phyloP scores from a whole-genome alignment of 2,888 invertebrate species.

The Dysmachus trigonus region DNA sequence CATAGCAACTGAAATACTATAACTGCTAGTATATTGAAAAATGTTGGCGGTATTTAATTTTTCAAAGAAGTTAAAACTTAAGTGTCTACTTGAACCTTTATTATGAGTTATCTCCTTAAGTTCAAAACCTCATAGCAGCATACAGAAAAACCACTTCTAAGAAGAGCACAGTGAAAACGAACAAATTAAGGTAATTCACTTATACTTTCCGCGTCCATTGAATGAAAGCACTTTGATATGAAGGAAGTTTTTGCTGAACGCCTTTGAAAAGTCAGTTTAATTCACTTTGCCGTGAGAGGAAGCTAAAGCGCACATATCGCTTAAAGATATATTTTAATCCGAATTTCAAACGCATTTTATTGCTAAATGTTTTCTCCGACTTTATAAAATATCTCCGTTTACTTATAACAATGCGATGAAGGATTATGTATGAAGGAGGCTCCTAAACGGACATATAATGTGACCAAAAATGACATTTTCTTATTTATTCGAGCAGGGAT shows the following conservation, averaged over 20 bases:
- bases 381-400: neutral
- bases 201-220: neutral
- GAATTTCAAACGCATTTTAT: neutral
- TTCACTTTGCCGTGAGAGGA: too few relatives aligned
- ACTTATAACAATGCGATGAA: neutral
- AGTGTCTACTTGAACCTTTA: constrained; percentile 15
- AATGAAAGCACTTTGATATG: constrained; percentile 18
- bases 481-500: too few relatives aligned
- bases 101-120: constrained; percentile 31
- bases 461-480: too few relatives aligned
- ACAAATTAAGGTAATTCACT: constrained; percentile 17
- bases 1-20: too few relatives aligned
- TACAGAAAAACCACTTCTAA: neutral
- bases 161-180: neutral
- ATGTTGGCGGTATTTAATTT: neutral
- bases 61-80: neutral
- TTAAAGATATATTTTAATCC: neutral
- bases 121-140: constrained; percentile 1
- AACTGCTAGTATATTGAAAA: too few relatives aligned
- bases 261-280: too few relatives aligned
- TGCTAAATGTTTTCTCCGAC: neutral
- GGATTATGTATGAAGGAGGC: too few relatives aligned
- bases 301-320: neutral
- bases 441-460: too few relatives aligned
- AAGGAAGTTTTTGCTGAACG: neutral